Base-by-base conservation (phyloP, 1,140 invertebrate species). In the Samia ricini region DNA sequence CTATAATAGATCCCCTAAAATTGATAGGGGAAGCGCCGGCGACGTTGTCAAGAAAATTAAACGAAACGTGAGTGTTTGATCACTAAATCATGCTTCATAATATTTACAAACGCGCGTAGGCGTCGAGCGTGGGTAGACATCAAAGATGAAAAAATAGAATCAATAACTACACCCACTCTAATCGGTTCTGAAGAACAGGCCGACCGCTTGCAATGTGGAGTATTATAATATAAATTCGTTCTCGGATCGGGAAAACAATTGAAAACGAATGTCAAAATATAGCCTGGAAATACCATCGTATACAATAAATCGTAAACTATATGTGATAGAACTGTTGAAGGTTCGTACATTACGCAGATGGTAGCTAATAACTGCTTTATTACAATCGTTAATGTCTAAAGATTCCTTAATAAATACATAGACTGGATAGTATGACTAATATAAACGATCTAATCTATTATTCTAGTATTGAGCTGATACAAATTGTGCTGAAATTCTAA, bases 71-170 rank as follows among this genome's bases (percentile, higher is more conserved):
- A 56, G 18, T 56, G 55, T 33, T 29, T n/a, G 23, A 56, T 56
- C 54, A 55, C 7, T 55, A 55, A 55, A 55, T 51, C 49, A 51
- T 51, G 4, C 49, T 23, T 54, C 51, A 54, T 23, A 54, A 54
- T 54, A 54, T 54, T 54, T 23, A 23, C 21, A 54, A 24, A 24
- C 18, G 33, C 51, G 21, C 29, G 56, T 57, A 36, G 56, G 57
- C 36, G 36, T n/a, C 0, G 15, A 48, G 58, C 58, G 58, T 50
- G 48, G 48, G 22, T 19, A 21, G 48, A 29, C 23, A 61, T 61
- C 60, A 61, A 61, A 61, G 60, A 20, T 50, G 18, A 55, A 24
- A 54, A 61, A 51, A 55, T 54, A 61, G 48, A 60, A 49, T 22
- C 57, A 42, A 59, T 59, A 36, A 36, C 33, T 36, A 36, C 33